Conservation (phyloP, 2,797 vertebrate species). For the Nyctibius grandis region DNA sequence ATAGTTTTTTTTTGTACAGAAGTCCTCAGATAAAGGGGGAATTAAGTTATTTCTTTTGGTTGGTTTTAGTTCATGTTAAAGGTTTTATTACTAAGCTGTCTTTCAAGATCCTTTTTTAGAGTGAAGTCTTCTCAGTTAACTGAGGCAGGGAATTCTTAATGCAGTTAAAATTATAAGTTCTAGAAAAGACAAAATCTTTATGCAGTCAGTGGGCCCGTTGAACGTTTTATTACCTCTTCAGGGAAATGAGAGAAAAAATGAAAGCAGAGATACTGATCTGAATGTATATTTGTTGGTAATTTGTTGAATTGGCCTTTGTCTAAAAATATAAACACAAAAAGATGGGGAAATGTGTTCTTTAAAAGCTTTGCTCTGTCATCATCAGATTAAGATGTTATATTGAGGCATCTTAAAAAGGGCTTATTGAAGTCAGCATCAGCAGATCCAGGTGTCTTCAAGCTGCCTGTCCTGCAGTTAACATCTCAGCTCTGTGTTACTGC, state of each 20-base stretch:
- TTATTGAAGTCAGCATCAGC: neutral
- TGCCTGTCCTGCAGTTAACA: neutral
- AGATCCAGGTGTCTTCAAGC: neutral
- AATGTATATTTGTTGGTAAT: neutral
- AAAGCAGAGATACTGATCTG: neutral
- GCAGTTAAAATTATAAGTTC: neutral
- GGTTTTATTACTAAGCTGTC: neutral
- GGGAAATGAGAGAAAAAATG: neutral
- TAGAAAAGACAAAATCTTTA: neutral
- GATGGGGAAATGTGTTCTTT: neutral
- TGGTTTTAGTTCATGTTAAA: neutral
- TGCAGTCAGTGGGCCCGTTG: neutral
- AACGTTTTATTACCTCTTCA: neutral
- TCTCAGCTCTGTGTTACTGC: neutral
- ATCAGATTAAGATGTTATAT: neutral
- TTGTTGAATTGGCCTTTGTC: neutral
- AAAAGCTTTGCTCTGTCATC: neutral
- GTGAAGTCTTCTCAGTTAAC: neutral
- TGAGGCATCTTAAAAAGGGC: neutral
- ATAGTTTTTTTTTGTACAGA: fast-evolving
- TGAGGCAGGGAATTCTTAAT: neutral
- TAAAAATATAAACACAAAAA: neutral
- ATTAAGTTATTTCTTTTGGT: neutral
- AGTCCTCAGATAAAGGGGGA: neutral
- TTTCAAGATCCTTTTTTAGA: neutral